Percentiles rank a stretch among this genome's conserved stretches.
phyloP scores from a whole-genome alignment of 1,140 invertebrate genomes.

The Macrostomum lignano region DNA sequence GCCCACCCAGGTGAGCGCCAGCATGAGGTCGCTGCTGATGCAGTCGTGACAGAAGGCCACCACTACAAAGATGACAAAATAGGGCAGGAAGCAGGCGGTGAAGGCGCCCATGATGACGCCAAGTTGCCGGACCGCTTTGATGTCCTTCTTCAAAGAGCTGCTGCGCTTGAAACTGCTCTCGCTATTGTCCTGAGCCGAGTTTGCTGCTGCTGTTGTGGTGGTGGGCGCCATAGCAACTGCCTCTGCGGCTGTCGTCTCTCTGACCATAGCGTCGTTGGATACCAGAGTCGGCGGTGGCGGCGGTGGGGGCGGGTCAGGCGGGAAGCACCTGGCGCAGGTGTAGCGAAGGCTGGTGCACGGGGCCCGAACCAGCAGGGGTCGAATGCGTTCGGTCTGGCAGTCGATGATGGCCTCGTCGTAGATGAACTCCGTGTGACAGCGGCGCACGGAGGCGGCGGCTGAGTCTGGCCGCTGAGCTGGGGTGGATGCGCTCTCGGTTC shows the following conservation, averaged over 20 bases:
- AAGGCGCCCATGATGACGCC: conserved; percentile 39
- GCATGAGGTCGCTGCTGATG: conserved; percentile 16
- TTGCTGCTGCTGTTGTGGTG: no score
- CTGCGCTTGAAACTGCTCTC: conserved; percentile 9
- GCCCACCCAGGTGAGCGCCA: no score
- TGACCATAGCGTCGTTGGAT: no score
- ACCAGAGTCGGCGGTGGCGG: not conserved
- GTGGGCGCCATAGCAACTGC: no score
- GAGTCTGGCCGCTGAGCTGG: no score
- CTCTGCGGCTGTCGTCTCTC: no score
- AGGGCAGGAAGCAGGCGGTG: conserved; percentile 37
- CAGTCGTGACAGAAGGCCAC: conserved; percentile 35
- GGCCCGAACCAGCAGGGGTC: not conserved
- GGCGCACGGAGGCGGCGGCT: not conserved
- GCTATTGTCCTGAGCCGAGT: not conserved
- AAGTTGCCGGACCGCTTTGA: conserved; percentile 40
- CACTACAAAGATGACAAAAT: conserved; percentile 36
- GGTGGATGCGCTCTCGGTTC: no score
- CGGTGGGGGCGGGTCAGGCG: conserved; percentile 7
- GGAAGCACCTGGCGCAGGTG: conserved; percentile 1
- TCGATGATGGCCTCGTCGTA: conserved; percentile 20
- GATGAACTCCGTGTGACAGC: conserved; percentile 13
- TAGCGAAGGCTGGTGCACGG: conserved; percentile 8
- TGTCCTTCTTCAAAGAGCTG: conserved; percentile 31
- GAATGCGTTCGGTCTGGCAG: conserved; percentile 13